These are phyloP conservation scores for Tychaedon coryphoeus DNA, from an alignment of 2,113 vertebrate species.

Conservation along the genomic window DNA sequence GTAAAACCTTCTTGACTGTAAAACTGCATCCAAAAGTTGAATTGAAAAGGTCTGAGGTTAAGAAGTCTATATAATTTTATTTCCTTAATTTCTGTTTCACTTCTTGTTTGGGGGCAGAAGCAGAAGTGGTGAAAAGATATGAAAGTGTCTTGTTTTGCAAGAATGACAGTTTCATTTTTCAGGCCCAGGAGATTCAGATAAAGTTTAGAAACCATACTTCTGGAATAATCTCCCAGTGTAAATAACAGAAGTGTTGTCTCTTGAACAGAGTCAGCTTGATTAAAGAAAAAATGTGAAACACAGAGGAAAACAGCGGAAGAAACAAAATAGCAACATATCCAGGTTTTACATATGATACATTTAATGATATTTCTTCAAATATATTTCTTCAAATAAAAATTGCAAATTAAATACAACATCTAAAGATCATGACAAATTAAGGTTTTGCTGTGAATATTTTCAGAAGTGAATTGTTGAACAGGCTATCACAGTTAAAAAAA, in stretches of 20 bases:
- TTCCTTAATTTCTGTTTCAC: slow-evolving; percentile 28
- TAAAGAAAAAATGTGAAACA: not conserved
- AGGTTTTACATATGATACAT: not conserved
- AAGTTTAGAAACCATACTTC: not conserved
- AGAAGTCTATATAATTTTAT: not conserved
- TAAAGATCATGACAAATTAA: slow-evolving; percentile 28
- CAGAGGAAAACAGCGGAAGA: not conserved
- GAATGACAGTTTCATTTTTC: not conserved
- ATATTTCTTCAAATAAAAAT: slow-evolving; percentile 27
- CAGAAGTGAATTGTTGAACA: slow-evolving; percentile 1
- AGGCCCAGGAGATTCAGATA: not conserved
- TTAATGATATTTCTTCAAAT: slow-evolving; percentile 38
- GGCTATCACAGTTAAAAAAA: not conserved
- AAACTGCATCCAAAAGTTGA: slow-evolving; percentile 15
- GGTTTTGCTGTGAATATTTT: slow-evolving; percentile 1
- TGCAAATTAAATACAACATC: not conserved
- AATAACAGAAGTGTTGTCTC: not conserved
- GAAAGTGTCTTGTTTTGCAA: not conserved
- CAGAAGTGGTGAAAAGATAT: slow-evolving; percentile 7
- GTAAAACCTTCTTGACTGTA: not conserved
- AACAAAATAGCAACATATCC: not conserved
- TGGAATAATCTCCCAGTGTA: not conserved
- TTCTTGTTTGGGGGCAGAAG: slow-evolving; percentile 21
- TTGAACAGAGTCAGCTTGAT: not conserved
- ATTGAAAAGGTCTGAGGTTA: slow-evolving; percentile 23